Evolutionary conservation across 2,888 invertebrate genomes (phyloP), one percentile per base, ranked within the genome.

Genomic region (Plemyria rubiginata): DNA sequence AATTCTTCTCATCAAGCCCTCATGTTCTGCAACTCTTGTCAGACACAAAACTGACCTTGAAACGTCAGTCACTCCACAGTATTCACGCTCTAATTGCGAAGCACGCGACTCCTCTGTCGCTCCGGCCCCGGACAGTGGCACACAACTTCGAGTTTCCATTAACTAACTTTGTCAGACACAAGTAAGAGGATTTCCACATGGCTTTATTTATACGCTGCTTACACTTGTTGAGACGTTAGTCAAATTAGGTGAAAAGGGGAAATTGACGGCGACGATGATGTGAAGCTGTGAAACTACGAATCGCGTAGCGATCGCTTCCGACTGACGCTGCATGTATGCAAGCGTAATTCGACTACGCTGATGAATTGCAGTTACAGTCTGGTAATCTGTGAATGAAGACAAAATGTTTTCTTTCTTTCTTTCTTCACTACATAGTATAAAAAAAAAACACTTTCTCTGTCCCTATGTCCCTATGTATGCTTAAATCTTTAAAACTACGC

Each of bases 41-140:
- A 60, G 36, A 62, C 51, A 54, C 51, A 51, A 50, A 40, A 32
- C 36, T 46, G 46, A 54, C 65, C 65, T 61, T 58, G 57, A 50
- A 54, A 64, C 49, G 29, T 4, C 49, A 53, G 60, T 29, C 54
- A 54, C 36, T 50, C 43, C 45, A 38, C 46, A 54, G 38, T 38
- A 48, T 80, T 81, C 77, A 70, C 80, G 82, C 81, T 80, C 85
- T 73, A 84, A 73, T 85, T 82, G 75, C 64, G 52, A 55, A 60
- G 72, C 84, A 80, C 78, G 80, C 82, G 78, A 82, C 71, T 60
- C 62, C 68, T 68, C 69, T 70, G 63, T 59, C 48, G 65, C 22
- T 59, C 45, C 45, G 28, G 56, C 49, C 58, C 54, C 13, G 40
- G 52, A 57, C 63, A 53, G 66, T 56, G 51, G 12, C 32, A 62